These are phyloP conservation scores for Probaryconus sp. DNA, from an alignment of 1,140 invertebrate species.

Conservation along the genomic window DNA sequence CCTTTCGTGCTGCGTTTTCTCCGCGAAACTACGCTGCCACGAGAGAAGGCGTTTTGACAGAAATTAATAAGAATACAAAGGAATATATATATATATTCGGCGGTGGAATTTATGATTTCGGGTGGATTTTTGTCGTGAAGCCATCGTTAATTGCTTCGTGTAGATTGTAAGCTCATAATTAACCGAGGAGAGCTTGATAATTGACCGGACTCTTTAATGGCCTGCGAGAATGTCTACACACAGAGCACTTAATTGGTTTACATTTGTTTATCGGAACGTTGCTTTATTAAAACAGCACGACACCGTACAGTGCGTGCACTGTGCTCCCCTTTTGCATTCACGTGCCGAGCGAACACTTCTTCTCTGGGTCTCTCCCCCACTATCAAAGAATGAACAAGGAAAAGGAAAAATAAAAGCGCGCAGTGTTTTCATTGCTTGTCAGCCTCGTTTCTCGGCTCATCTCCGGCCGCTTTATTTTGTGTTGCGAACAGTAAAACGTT, in stretches of 20 bases:
- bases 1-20: background rate
- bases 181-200: background rate
- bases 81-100: too few species aligned
- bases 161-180: background rate
- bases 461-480: too few species aligned
- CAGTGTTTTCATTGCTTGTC: too few species aligned
- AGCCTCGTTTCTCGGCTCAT: too few species aligned
- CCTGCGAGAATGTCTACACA: conserved; percentile 8
- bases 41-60: background rate
- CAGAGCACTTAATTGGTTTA: conserved; percentile 61
- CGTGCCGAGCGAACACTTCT: background rate
- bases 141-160: background rate
- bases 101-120: too few species aligned
- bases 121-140: background rate
- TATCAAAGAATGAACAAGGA: background rate
- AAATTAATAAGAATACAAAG: too few species aligned
- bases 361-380: background rate
- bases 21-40: background rate
- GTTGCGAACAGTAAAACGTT: background rate
- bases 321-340: conserved; percentile 20
- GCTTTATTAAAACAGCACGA: conserved; percentile 65
- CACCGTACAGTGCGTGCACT: conserved; percentile 56
- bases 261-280: conserved; percentile 42
- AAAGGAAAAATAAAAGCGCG: too few species aligned
- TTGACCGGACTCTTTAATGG: conserved; percentile 20